Percentiles rank a stretch among this genome's conserved stretches.
Conservation (phyloP, 2,797 vertebrate genomes). For the Salarias fasciatus region DNA sequence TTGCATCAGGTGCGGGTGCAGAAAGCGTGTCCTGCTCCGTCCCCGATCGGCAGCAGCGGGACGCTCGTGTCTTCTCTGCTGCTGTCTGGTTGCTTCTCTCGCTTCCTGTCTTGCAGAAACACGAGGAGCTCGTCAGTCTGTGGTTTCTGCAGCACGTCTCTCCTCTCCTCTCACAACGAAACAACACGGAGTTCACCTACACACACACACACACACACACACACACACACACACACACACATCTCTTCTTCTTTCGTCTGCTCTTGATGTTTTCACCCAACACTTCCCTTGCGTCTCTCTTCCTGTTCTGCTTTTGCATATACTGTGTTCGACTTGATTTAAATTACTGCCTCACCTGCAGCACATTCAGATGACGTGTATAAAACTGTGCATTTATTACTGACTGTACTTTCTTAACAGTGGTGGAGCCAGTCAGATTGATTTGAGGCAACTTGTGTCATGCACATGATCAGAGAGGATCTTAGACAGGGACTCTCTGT, state of each 20-base stretch:
- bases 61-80: conserved; percentile 1
- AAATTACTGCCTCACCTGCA: too few relatives aligned
- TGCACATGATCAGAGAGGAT: too few relatives aligned
- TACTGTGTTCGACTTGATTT: not conserved
- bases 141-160: conserved; percentile 21
- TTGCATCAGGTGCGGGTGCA: conserved; percentile 30
- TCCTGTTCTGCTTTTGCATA: conserved; percentile 36
- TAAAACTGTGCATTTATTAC: too few relatives aligned
- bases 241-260: conserved; percentile 15
- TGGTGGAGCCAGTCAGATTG: too few relatives aligned
- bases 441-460: too few relatives aligned
- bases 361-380: too few relatives aligned
- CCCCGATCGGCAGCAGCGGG: too few relatives aligned
- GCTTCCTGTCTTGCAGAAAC: conserved; percentile 74
- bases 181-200: conserved; percentile 30
- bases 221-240: conserved; percentile 20
- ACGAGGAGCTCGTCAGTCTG: conserved; percentile 33
- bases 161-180: conserved; percentile 12
- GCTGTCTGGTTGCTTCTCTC: conserved; percentile 32
- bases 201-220: conserved; percentile 15
- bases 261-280: conserved; percentile 21
- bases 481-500: too few relatives aligned
- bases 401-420: too few relatives aligned
- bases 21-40: too few relatives aligned
- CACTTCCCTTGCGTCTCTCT: conserved; percentile 33